Evolutionary conservation across 2,888 invertebrate genomes (phyloP), one percentile per base, ranked within the genome.

Genomic region (Philereme transversata): DNA sequence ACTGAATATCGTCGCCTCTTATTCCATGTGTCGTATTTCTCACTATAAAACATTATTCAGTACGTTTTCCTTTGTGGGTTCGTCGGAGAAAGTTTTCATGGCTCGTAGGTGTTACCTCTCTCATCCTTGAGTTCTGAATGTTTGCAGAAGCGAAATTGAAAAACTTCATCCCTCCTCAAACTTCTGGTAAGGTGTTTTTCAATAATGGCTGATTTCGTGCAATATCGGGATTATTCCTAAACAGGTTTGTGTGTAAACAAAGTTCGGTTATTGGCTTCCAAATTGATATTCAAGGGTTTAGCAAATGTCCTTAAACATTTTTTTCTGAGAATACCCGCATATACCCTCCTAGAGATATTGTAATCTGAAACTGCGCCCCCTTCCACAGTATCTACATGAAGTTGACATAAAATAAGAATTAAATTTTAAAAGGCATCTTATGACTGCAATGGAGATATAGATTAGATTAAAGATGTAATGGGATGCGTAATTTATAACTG

Each of bases 131-230:
- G 57, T 52, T 55, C 48, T 57, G 53, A 62, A 64, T 68, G 64
- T 70, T 70, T 66, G 65, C 61, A 47, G 43, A 52, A 51, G 49
- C 57, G 62, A 62, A 68, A 70, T 70, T 68, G 69, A 70, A 70
- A 70, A 70, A 70, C 62, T 70, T 70, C 64, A 66, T 66, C 69
- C 67, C 65, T 64, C 61, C 60, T 60, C 69, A 67, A 67, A 67
- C 55, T 67, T 66, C 55, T 22, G 64, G 60, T 58, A 59, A 57
- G 58, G 59, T 63, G 63, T 63, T 59, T 59, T 65, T 65, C 65
- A 65, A 65, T 65, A 65, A 62, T 50, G 56, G n/a, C 33, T 48
- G 59, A 56, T 63, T 56, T 56, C 50, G 52, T 9, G 34, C 33
- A 63, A 51, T 44, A 59, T 52, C 55, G 22, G 33, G 34, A 63